Base-by-base conservation (phyloP, 2,888 invertebrate species). In the Empis livida region DNA sequence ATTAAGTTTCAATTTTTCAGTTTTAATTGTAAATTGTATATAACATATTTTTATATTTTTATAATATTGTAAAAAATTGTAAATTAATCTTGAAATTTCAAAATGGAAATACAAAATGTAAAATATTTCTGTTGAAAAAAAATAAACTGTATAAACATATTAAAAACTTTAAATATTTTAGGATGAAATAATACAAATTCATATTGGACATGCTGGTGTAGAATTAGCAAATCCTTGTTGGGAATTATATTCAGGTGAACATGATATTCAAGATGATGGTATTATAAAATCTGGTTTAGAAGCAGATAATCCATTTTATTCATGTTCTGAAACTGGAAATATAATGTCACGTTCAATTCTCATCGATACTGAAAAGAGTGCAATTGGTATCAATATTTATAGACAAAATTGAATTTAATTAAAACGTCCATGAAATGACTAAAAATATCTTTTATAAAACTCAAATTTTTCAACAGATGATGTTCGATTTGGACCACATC, bases 301-400 rank as follows among this genome's bases (percentile, higher is more conserved):
- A 37, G 11, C n/a, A 32, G 11, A n/a, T 37, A 54, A 57, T 13
- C 60, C 61, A 0, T 63, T 67, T 46, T 67, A 67, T 31, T 60
- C 57, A 35, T 50, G 50, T 13, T 56, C 57, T 15, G 58, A 53
- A 10, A 63, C 74, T 38, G 84, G 84, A 16, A 86, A 86, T 67
- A 82, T 85, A 51, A 84, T 87, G 2, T 91, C 92, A 1, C 76
- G 91, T 55, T 78, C 82, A 8, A 77, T 91, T 13, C 84, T 92
- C 76, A 77, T 91, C 40, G 92, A 94, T 65, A 73, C 91, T 56
- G 92, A 93, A 62, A 90, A 92, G 20, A 87, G 86, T 20, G 89
- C 88, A 16, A 84, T 93, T 52, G 88, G 23, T 27, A 27, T 27
- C 9, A 6, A 27, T 8, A 27, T n/a, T n/a, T n/a, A n/a, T n/a